Conservation (phyloP, 2,797 vertebrate species). For the Natrix natrix region DNA sequence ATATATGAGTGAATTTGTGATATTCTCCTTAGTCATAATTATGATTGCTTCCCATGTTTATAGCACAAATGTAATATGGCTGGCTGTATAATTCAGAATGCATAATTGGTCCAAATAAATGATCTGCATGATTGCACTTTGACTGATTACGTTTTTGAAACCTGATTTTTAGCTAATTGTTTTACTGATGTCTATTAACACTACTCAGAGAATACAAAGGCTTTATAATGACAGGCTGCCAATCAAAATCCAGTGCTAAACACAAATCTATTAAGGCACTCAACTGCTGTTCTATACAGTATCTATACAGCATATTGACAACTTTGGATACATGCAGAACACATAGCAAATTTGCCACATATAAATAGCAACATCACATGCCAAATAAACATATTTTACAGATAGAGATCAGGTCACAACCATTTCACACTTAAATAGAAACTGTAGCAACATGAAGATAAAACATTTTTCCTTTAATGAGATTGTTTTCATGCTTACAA, state of each 20-base stretch:
- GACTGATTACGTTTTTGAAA: conserved; percentile 11
- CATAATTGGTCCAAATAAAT: background rate
- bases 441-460: background rate
- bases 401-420: conserved; percentile 4
- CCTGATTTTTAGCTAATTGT: conserved; percentile 12
- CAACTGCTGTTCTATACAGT: background rate
- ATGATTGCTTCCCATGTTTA: background rate
- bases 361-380: conserved; percentile 43
- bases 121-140: background rate
- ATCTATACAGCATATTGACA: conserved; percentile 21
- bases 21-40: background rate
- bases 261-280: conserved; percentile 18
- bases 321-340: background rate
- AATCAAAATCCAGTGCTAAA: conserved; percentile 34
- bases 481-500: background rate
- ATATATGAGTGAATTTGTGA: background rate
- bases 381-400: conserved; percentile 19
- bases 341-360: conserved; percentile 19
- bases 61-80: background rate
- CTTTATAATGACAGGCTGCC: conserved; percentile 34
- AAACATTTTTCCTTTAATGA: background rate
- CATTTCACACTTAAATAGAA: background rate
- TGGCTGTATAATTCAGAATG: background rate
- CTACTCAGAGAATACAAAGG: conserved; percentile 30
- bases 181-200: conserved; percentile 24